These are phyloP conservation scores for Parapsyche elsis DNA, from an alignment of 1,140 invertebrate genomes.

Conservation along the genomic window DNA sequence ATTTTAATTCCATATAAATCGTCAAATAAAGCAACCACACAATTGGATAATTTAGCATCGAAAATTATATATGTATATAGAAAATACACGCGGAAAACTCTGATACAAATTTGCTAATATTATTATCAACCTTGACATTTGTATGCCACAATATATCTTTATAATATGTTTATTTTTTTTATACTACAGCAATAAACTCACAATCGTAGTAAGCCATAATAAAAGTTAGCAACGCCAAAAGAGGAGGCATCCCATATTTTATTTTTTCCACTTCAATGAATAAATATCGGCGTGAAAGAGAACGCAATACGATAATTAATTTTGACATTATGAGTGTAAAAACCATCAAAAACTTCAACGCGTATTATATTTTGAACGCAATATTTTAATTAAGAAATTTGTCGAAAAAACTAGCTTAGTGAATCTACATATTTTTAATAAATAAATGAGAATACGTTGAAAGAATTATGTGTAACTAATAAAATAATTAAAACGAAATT, in stretches of 20 bases:
- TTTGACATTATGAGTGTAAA: constrained; percentile 15
- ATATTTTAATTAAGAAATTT: too few species aligned
- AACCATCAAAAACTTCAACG: background rate
- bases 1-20: background rate
- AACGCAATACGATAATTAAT: constrained; percentile 11
- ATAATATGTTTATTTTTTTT: too few species aligned
- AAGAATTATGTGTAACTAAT: too few species aligned
- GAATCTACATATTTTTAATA: too few species aligned
- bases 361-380: background rate
- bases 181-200: background rate
- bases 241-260: background rate
- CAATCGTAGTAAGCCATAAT: background rate
- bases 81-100: background rate
- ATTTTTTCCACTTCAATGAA: background rate
- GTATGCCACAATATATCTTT: background rate
- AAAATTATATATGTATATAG: background rate
- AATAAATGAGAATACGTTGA: too few species aligned
- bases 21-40: background rate
- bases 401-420: too few species aligned
- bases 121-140: background rate
- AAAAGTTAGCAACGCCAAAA: background rate
- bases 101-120: background rate
- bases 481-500: too few species aligned
- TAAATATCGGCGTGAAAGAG: background rate
- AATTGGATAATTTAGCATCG: background rate